Percentiles rank a stretch among this genome's conserved stretches.
Conservation (phyloP, 2,113 vertebrate species). For the Scophthalmus maximus region DNA sequence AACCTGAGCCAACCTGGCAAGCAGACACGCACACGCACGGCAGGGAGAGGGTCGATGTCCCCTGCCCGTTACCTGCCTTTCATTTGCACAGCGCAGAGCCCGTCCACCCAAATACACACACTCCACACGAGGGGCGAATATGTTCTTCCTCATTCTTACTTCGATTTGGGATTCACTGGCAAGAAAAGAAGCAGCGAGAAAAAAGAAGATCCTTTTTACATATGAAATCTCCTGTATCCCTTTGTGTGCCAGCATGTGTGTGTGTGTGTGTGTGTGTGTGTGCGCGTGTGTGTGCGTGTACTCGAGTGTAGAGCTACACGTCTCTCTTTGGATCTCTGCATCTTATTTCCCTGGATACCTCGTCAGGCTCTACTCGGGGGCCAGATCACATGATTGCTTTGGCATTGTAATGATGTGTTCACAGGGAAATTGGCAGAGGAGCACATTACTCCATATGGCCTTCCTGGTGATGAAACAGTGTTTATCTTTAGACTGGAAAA, state of each 20-base stretch:
- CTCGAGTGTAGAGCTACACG: conserved; percentile 16
- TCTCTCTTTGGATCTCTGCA: conserved; percentile 24
- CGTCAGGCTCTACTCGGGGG: conserved; percentile 40
- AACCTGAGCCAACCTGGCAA: conserved; percentile 65
- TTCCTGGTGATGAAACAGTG: conserved; percentile 60
- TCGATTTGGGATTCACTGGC: background rate
- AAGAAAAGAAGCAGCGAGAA: background rate
- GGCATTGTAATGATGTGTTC: conserved; percentile 48
- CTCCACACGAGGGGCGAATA: background rate
- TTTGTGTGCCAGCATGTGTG: too few species aligned
- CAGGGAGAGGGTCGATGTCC: conserved; percentile 55
- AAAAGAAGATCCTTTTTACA: conserved; percentile 21
- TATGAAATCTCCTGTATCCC: conserved; percentile 11
- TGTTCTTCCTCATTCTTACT: background rate
- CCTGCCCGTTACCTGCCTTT: conserved; percentile 28
- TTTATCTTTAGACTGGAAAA: conserved; percentile 64
- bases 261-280: background rate
- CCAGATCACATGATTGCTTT: conserved; percentile 67
- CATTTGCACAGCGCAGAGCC: conserved; percentile 10
- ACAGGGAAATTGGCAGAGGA: conserved; percentile 59
- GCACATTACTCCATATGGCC: conserved; percentile 65
- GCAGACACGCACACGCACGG: conserved; percentile 17
- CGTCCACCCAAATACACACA: background rate
- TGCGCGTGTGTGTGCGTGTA: background rate
- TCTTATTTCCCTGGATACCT: conserved; percentile 53